These are phyloP conservation scores for Parelbella ahira DNA, from an alignment of 2,888 invertebrate genomes.

Conservation along the genomic window DNA sequence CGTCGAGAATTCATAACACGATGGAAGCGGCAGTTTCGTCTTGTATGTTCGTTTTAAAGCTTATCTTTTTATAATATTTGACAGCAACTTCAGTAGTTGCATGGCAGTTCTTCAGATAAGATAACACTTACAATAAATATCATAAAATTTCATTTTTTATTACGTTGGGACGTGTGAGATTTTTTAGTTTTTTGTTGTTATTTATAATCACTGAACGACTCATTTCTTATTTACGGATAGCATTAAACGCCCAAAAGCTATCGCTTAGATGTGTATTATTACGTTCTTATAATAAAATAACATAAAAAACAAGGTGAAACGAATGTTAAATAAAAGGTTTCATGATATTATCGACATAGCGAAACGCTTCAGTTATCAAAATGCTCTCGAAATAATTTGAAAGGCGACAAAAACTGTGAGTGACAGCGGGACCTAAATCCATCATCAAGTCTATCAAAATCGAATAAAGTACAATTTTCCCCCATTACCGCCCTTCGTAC, in stretches of 20 bases:
- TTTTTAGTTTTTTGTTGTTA: not conserved
- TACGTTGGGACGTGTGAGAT: slow-evolving; percentile 41
- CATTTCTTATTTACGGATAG: too few species aligned
- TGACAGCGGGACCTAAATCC: slow-evolving; percentile 67
- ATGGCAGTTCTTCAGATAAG: slow-evolving; percentile 42
- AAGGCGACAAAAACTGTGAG: slow-evolving; percentile 39
- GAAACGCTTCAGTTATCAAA: too few species aligned
- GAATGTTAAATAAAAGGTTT: not conserved
- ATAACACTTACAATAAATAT: slow-evolving; percentile 57
- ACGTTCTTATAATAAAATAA: too few species aligned
- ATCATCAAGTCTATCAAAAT: slow-evolving; percentile 76
- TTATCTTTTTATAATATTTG: slow-evolving; percentile 55
- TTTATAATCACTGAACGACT: too few species aligned
- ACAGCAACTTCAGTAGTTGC: slow-evolving; percentile 65
- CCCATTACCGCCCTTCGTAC: slow-evolving; percentile 76
- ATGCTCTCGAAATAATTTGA: slow-evolving; percentile 28
- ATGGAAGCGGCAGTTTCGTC: slow-evolving; percentile 22
- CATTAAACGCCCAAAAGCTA: too few species aligned
- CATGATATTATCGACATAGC: too few species aligned
- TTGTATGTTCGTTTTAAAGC: slow-evolving; percentile 31
- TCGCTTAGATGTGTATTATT: too few species aligned
- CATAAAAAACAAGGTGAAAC: too few species aligned
- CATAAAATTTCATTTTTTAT: slow-evolving; percentile 44
- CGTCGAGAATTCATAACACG: too few species aligned
- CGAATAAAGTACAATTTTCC: slow-evolving; percentile 78